These are phyloP conservation scores for Ceratosolen solmsi DNA, from an alignment of 1,140 invertebrate genomes.

Conservation along the genomic window DNA sequence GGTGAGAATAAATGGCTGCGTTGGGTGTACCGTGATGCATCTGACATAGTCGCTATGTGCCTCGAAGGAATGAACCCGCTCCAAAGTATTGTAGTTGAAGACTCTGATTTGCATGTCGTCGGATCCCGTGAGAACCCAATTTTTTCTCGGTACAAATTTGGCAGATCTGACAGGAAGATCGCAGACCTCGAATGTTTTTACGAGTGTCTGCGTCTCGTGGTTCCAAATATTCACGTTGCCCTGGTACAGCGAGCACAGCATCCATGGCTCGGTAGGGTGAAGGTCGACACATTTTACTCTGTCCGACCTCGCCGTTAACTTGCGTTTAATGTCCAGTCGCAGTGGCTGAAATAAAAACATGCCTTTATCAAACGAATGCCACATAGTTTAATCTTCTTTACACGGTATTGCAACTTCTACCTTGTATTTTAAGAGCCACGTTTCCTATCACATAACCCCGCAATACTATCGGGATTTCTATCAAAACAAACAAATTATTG, in stretches of 20 bases:
- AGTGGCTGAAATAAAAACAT: conserved; percentile 84
- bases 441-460: conserved; percentile 33
- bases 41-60: conserved; percentile 99
- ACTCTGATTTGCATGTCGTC: conserved; percentile 97
- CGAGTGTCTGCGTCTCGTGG: conserved; percentile 92
- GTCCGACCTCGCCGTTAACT: conserved; percentile 96
- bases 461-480: background rate
- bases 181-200: conserved; percentile 97
- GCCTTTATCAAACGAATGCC: background rate
- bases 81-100: conserved; percentile 99
- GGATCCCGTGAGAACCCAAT: conserved; percentile 98
- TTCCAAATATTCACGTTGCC: conserved; percentile 99
- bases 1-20: conserved; percentile 96
- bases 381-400: background rate
- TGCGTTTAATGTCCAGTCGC: conserved; percentile 97
- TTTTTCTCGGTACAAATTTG: conserved; percentile 97
- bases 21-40: conserved; percentile 97
- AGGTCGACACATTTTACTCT: conserved; percentile 98
- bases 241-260: conserved; percentile 97
- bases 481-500: conserved; percentile 23
- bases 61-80: conserved; percentile 96
- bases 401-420: background rate
- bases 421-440: background rate
- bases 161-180: conserved; percentile 96
- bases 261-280: conserved; percentile 98